Base-by-base conservation (phyloP, 37 sponge, comb jelly and placozoan genomes). In the Petrosia ficiformis region DNA sequence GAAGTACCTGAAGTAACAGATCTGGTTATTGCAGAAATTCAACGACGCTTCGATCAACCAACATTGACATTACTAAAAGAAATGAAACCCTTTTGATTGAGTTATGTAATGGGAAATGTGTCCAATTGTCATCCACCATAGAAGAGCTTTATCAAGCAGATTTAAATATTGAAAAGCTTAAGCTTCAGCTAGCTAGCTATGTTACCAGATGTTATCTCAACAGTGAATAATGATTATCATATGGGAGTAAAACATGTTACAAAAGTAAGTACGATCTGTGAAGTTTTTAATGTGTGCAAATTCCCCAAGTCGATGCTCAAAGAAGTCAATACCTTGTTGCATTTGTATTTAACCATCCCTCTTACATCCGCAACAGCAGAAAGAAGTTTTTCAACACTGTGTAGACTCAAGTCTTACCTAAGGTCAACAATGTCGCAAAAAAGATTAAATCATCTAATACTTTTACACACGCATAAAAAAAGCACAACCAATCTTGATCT, bases 11-110 rank as follows among this genome's bases (percentile, higher is more conserved):
- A 77, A 71, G 78, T 66, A n/a, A 52, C 72, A 33, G 85, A 77
- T 22, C 57, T 71, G 19, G 36, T 79, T n/a, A 56, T 32, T 22
- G 52, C 44, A 65, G 80, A 86, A 74, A 8, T 86, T 44, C 43
- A 48, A 34, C 24, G 65, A 21, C 38, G 81, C 37, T 75, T 80
- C 70, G 77, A 86, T 4, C 88, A 87, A 44, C 28, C 48, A 65
- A 26, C 31, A 4, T 14, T 77, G 31, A 14, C 25, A 28, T 26
- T 77, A 14, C 29, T 43, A 35, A 38, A 35, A 38, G 67, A 64
- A 39, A 61, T 22, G 76, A 76, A 63, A 5, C 24, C 14, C 34
- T 65, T n/a, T 31, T 77, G 42, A 41, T 77, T 28, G 52, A 77
- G 25, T 37, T 67, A 34, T 11, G 44, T 26, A 77, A 77, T 64